Base-by-base conservation (phyloP, 2,888 invertebrate genomes). In the Ecliptopera silaceata region DNA sequence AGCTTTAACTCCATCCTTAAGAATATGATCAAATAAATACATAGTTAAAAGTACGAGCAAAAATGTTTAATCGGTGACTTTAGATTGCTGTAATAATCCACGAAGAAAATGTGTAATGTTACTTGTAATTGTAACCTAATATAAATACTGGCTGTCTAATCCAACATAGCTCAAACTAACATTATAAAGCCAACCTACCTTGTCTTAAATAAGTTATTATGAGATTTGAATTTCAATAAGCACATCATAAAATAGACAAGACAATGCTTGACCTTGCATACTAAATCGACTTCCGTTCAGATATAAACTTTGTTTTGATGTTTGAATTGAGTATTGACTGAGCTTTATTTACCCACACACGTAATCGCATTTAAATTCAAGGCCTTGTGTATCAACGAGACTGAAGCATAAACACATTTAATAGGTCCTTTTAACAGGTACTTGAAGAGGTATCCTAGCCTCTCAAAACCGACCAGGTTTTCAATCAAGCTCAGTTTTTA, bases 261-360 rank as follows among this genome's bases (percentile, higher is more conserved):
- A 64, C 69, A 68, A 68, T 66, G 60, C 55, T 64, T 63, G 73
- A 70, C 73, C 75, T 74, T 73, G 74, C 66, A 71, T 63, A 66
- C n/a, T 44, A 31, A 64, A 63, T 60, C 56, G 61, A 68, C 71
- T 74, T 78, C 75, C 76, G 72, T 59, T 43, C 61, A 62, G 63
- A 61, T 60, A 62, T 63, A 61, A n/a, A 63, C 51, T 53, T 56
- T 69, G 70, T 68, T 61, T 59, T 65, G 29, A 51, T 47, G 44
- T 58, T 55, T 65, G 50, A 65, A 59, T 68, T 59, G 65, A 49
- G 63, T 63, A 52, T 43, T 29, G 54, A 43, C 29, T 53, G 29
- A 55, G 42, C 42, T 55, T 43, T 47, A 47, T 47, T 42, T 47
- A 54, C 13, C 18, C 12, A 13, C 34, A 34, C 43, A 55, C 43